These are phyloP conservation scores for Taurulus bubalis DNA, from an alignment of 2,113 vertebrate genomes.

Conservation along the genomic window DNA sequence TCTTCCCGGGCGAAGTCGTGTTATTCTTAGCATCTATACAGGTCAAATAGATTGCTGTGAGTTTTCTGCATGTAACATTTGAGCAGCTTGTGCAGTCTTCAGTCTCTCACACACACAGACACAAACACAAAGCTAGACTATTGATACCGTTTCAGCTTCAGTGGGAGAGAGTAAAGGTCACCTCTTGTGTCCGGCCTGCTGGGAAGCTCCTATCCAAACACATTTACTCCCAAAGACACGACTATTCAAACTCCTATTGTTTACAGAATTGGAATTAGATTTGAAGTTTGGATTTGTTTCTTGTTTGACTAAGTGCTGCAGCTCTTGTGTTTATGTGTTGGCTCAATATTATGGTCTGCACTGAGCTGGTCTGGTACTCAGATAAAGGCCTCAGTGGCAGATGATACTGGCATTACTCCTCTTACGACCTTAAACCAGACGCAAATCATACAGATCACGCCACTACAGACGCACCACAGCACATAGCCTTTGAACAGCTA, in stretches of 20 bases:
- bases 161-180: constrained; percentile 27
- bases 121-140: neutral
- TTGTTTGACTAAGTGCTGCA: neutral
- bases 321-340: neutral
- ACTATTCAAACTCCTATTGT: neutral
- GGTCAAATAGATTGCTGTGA: neutral
- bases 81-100: neutral
- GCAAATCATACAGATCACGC: constrained; percentile 25
- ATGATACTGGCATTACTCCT: constrained; percentile 17
- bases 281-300: neutral
- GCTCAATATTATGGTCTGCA: neutral
- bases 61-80: neutral
- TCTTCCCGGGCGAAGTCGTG: neutral
- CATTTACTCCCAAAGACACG: neutral
- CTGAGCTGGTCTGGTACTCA: too few species aligned
- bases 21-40: neutral
- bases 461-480: neutral
- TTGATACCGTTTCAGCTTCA: constrained; percentile 11
- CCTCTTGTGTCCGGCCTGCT: neutral
- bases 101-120: neutral
- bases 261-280: neutral
- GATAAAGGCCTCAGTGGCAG: too few species aligned
- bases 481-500: neutral
- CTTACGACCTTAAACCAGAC: constrained; percentile 4
- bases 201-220: constrained; percentile 29